A percentile compares a stretch with the other conserved stretches of the same genome.
Evolutionary conservation across 2,888 invertebrate genomes (phyloP).

Genomic region (Heliconius sara): DNA sequence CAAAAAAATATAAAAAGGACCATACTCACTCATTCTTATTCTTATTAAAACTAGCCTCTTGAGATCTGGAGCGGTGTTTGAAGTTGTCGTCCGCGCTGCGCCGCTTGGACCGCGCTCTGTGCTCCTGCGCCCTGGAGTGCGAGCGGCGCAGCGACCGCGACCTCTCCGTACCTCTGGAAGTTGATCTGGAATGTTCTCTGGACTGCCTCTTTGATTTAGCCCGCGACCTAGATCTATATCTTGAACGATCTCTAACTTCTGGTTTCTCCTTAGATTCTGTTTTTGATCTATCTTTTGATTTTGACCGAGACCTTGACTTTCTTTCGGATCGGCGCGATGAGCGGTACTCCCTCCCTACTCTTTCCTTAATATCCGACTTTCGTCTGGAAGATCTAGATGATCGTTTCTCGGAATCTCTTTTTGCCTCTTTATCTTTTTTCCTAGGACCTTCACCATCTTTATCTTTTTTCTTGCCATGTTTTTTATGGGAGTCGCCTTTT

Average conservation of each 20-base stretch:
- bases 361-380: conserved; percentile 65
- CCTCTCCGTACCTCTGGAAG: conserved; percentile 58
- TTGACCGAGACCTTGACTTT: conserved; percentile 60
- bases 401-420: conserved; percentile 64
- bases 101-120: conserved; percentile 56
- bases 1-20: conserved; percentile 3
- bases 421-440: conserved; percentile 66
- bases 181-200: conserved; percentile 64
- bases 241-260: conserved; percentile 61
- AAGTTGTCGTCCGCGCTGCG: conserved; percentile 62
- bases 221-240: conserved; percentile 65
- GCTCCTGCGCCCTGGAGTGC: conserved; percentile 46
- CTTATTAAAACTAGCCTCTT: conserved; percentile 66
- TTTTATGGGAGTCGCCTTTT: conserved; percentile 53
- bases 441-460: conserved; percentile 58
- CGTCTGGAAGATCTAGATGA: conserved; percentile 69
- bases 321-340: conserved; percentile 65
- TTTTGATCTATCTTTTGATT: conserved; percentile 62
- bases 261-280: conserved; percentile 63
- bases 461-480: conserved; percentile 52
- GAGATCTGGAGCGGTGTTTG: conserved; percentile 72
- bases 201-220: conserved; percentile 62
- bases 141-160: conserved; percentile 57
- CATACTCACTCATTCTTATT: conserved; percentile 73
- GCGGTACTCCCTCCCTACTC: conserved; percentile 54